Evolutionary conservation across 2,888 invertebrate species (phyloP), one percentile per base, ranked within the genome.

Genomic region (Ophraella communa): DNA sequence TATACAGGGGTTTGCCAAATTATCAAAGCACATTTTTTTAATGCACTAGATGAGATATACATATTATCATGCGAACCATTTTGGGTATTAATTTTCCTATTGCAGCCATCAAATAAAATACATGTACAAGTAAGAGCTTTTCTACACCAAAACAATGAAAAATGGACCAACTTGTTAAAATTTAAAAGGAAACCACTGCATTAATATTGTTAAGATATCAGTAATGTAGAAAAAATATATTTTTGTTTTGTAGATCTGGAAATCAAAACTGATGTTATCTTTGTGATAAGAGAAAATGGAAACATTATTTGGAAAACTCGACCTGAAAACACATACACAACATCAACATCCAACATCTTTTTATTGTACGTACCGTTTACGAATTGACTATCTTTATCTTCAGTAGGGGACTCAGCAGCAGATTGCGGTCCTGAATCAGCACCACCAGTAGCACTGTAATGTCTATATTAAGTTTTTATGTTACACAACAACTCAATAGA

Each of bases 391-490:
- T 92, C 91, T 78, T 92, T 91, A 73, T 91, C 91, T 72, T 91
- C 91, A 65, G 91, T 91, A 72, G 92, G 93, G 47, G 92, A 90
- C 71, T 91, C 92, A 68, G 91, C 91, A 49, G 88, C 89, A 63
- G 92, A 92, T 52, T 86, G 92, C 66, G 93, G 92, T 75, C 93
- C 90, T 82, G 94, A 94, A 83, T 95, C 95, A 17, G 95, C 95
- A 66, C 94, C 94, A 71, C 94, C 94, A 72, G 95, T 95, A 73
- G 94, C 94, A 84, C 94, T 95, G 85, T 72, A 74, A 74, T 74
- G 72, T 73, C 73, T 74, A 74, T 65, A 73, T 71, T 73, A 72
- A 75, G 72, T 74, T 73, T 72, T 69, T 66, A 68, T 72, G 69
- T 72, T 72, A 64, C 65, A 73, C 64, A 70, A 72, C 66, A 70